A percentile compares a stretch with the other conserved stretches of the same genome.
Conservation (phyloP, 2,797 vertebrate genomes). For the Brachymystax lenok region DNA sequence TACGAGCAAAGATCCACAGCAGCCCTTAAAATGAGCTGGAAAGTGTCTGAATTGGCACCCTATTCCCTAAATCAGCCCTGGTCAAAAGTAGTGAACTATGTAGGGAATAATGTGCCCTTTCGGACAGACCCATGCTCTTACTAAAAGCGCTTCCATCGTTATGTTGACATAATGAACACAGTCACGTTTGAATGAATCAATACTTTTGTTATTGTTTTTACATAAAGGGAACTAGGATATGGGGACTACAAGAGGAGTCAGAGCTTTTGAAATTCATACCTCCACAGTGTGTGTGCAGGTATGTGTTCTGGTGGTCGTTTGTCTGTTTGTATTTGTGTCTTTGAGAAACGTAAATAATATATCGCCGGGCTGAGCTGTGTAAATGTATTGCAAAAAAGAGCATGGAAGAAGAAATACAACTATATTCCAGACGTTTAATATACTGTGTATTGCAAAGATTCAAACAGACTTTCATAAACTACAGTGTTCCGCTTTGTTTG, state of each 20-base stretch:
- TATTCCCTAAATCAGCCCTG: not conserved
- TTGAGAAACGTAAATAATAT: constrained; percentile 18
- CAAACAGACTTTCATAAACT: constrained; percentile 22
- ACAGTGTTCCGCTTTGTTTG: constrained; percentile 25
- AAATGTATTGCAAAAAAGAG: constrained; percentile 52
- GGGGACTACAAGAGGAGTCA: not conserved
- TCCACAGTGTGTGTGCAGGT: constrained; percentile 31
- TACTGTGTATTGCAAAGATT: constrained; percentile 10
- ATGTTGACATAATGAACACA: constrained; percentile 59
- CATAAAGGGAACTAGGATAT: constrained; percentile 23
- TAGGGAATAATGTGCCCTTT: not conserved
- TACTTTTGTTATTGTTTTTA: constrained; percentile 41
- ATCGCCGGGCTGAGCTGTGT: constrained; percentile 45
- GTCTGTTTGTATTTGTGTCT: constrained; percentile 21
- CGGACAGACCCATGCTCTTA: not conserved
- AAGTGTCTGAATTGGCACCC: not conserved
- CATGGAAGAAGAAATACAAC: constrained; percentile 43
- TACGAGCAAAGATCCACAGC: constrained; percentile 2
- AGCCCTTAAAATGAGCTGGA: not conserved
- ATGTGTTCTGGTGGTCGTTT: constrained; percentile 1
- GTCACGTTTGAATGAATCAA: constrained; percentile 39
- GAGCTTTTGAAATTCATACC: constrained; percentile 14
- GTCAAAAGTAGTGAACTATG: not conserved
- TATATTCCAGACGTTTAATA: constrained; percentile 12
- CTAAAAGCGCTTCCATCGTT: constrained; percentile 74